These are phyloP conservation scores for Ellobius talpinus DNA, from an alignment of 2,113 vertebrate genomes.

Conservation along the genomic window DNA sequence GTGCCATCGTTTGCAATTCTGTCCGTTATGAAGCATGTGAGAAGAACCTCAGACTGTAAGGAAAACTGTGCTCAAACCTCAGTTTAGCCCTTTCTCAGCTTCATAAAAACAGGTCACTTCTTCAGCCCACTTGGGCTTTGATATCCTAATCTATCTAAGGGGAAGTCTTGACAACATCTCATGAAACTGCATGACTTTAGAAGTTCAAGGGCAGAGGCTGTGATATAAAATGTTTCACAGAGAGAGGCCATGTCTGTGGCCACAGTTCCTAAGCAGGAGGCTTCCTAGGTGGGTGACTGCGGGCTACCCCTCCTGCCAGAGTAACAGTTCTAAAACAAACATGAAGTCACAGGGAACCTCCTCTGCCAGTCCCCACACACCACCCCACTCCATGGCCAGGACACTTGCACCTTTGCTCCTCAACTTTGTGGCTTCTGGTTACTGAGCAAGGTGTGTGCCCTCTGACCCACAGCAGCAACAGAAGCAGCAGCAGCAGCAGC, in stretches of 20 bases:
- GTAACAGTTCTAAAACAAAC: not conserved
- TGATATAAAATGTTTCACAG: too few relatives aligned
- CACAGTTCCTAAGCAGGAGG: not conserved
- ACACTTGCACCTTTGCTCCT: not conserved
- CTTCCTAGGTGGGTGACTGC: not conserved
- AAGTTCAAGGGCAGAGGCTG: not conserved
- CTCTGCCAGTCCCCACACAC: accelerated
- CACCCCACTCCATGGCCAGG: not conserved
- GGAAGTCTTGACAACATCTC: not conserved
- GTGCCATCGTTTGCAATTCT: not conserved
- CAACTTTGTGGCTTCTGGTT: not conserved
- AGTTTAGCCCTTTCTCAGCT: not conserved
- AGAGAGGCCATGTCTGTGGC: not conserved
- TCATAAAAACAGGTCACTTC: not conserved
- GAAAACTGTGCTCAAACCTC: not conserved
- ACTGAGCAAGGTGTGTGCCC: not conserved
- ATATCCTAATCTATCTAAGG: not conserved
- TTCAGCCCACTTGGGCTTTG: not conserved
- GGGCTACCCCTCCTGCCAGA: not conserved
- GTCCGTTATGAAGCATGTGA: not conserved
- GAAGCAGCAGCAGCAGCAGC: not conserved
- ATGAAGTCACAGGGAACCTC: not conserved
- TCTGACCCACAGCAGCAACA: not conserved
- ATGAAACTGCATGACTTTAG: not conserved
- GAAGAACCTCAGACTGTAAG: not conserved